Base-by-base conservation (phyloP, 2,888 invertebrate species). In the Cephus pulcher region DNA sequence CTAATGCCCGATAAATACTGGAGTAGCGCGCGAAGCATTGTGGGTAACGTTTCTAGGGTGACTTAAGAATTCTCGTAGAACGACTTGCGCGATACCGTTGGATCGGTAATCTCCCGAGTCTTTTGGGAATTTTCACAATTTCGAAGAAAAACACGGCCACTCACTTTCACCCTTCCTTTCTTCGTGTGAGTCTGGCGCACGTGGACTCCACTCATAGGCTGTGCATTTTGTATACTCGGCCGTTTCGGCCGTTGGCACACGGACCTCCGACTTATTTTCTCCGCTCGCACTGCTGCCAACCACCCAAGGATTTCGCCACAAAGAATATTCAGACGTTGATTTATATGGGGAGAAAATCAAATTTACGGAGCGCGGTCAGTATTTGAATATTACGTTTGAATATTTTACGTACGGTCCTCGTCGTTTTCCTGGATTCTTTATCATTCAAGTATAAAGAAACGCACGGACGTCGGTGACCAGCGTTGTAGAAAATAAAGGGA, bases 321-420 rank as follows among this genome's bases (percentile, higher is more conserved):
- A 80, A 81, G 79, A 78, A 80, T 80, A 79, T 83, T 82, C 80
- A 78, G 82, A 86, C 84, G 84, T 85, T 85, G 88, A 88, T 87
- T 87, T 85, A 85, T 86, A 83, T 80, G 79, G 80, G 83, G 79
- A 73, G 84, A 80, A 88, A 89, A 89, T 88, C 88, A 86, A 86
- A 88, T 89, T 88, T 84, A 76, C 82, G 82, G 82, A 84, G 85
- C 84, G 82, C 83, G 87, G 87, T 84, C 87, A 83, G 84, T 85
- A 88, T 89, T 89, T 89, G 89, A 89, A 89, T 89, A 89, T 88
- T 87, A 80, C 83, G 83, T 88, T 88, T 87, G 88, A 89, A 89
- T 88, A 88, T 86, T 84, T 88, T 85, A 85, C 75, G 74, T 35
- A 2, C 1, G 4, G 12, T 34, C 33, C 71, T 34, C 23, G 33